These are phyloP conservation scores for Agrochola litura DNA, from an alignment of 2,888 invertebrate species.

Conservation along the genomic window DNA sequence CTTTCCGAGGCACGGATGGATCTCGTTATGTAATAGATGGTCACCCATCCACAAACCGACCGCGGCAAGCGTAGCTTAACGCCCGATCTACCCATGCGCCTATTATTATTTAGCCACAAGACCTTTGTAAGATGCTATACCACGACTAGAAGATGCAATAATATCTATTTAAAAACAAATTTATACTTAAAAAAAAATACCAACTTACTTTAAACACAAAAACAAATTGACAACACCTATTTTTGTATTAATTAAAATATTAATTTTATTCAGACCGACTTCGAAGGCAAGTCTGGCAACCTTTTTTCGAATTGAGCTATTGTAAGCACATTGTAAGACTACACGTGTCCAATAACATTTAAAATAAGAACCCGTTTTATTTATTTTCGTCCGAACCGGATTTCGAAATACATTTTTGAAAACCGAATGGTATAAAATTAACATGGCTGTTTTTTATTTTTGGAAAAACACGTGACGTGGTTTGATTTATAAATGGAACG, in stretches of 20 bases:
- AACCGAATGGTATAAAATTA: conserved; percentile 48
- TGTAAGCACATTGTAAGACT: no score
- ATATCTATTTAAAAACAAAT: no score
- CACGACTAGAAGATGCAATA: neutral
- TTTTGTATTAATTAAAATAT: neutral
- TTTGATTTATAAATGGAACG: neutral
- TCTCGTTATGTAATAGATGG: no score
- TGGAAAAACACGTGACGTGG: conserved; percentile 7
- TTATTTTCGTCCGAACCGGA: conserved; percentile 37
- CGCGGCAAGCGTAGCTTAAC: no score
- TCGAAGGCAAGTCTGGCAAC: neutral
- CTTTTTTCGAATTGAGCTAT: conserved; percentile 8
- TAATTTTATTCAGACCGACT: conserved; percentile 11
- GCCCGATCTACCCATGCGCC: no score
- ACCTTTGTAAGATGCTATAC: neutral
- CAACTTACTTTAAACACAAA: neutral
- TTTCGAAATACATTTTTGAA: conserved; percentile 48
- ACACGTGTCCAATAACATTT: conserved; percentile 1
- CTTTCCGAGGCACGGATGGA: no score
- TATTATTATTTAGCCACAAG: no score
- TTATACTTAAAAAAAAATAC: neutral
- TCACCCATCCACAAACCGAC: no score
- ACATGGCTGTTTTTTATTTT: conserved; percentile 33
- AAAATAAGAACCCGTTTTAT: conserved; percentile 49
- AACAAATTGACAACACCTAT: conserved; percentile 4